phyloP scores from a whole-genome alignment of 2,888 invertebrate genomes.

The Philhelius pedissequus region DNA sequence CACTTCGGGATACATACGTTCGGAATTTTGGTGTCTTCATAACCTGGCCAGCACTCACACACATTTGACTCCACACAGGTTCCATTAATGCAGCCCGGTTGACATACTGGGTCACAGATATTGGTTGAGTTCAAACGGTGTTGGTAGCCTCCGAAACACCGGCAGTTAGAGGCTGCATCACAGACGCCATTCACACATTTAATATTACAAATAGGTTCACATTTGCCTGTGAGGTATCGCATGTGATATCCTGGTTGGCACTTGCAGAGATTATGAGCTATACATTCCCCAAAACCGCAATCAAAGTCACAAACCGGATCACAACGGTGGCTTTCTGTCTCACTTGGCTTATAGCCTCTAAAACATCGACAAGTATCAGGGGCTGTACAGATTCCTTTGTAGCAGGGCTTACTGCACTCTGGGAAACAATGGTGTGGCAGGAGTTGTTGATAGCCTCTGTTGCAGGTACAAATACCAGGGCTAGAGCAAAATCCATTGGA shows the following conservation, averaged over 20 bases:
- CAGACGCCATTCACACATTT: conserved; percentile 79
- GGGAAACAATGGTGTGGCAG: conserved; percentile 74
- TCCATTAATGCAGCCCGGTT: conserved; percentile 77
- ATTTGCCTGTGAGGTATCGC: conserved; percentile 74
- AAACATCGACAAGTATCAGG: conserved; percentile 80
- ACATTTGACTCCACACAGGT: conserved; percentile 78
- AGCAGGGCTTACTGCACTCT: conserved; percentile 72
- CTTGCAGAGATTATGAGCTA: conserved; percentile 75
- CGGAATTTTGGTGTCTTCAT: conserved; percentile 73
- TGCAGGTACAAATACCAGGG: conserved; percentile 77
- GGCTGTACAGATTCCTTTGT: conserved; percentile 74
- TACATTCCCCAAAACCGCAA: conserved; percentile 75
- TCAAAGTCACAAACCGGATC: conserved; percentile 75
- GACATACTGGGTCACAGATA: conserved; percentile 76
- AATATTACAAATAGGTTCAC: conserved; percentile 74
- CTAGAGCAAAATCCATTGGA: conserved; percentile 78
- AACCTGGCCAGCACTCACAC: conserved; percentile 75
- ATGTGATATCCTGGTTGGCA: conserved; percentile 75
- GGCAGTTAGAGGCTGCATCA: conserved; percentile 79
- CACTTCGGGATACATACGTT: conserved; percentile 74
- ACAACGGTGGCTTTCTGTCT: conserved; percentile 70
- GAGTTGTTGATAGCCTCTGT: conserved; percentile 73
- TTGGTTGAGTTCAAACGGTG: conserved; percentile 72
- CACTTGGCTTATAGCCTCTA: conserved; percentile 75
- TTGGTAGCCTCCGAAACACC: conserved; percentile 80